These are phyloP conservation scores for Oscheius sp. DNA, from an alignment of 2,888 invertebrate genomes.

Conservation along the genomic window DNA sequence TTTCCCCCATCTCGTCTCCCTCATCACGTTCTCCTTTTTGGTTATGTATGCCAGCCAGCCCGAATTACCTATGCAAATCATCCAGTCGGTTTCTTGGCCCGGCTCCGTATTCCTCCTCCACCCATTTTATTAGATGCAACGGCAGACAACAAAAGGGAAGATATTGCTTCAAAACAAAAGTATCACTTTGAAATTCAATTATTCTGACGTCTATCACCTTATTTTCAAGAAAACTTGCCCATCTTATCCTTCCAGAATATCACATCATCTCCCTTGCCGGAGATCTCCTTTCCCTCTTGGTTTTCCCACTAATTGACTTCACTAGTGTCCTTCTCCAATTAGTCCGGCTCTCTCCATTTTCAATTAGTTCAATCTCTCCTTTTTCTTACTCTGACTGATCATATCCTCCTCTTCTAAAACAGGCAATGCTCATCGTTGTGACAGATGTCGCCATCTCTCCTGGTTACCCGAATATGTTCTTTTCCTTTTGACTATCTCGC, in stretches of 20 bases:
- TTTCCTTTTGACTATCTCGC: not conserved
- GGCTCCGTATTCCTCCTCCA: too few species aligned
- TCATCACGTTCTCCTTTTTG: not conserved
- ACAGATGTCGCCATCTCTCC: too few species aligned
- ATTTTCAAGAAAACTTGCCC: too few species aligned
- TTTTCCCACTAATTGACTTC: not conserved
- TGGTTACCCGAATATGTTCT: too few species aligned
- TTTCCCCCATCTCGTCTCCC: not conserved
- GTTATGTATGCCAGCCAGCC: not conserved
- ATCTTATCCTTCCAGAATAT: not conserved
- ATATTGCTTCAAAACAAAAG: too few species aligned
- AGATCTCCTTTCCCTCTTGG: not conserved
- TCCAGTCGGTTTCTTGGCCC: too few species aligned
- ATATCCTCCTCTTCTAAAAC: not conserved
- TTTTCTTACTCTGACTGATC: not conserved
- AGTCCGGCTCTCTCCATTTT: not conserved
- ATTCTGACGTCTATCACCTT: too few species aligned
- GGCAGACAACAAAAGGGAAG: too few species aligned
- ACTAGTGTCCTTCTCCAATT: not conserved
- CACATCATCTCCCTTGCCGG: not conserved
- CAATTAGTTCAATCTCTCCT: slow-evolving; percentile 1
- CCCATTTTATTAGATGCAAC: too few species aligned
- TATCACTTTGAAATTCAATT: too few species aligned
- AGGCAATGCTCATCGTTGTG: too few species aligned
- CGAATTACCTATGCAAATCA: not conserved